Base-by-base conservation (phyloP, 2,888 invertebrate species). In the Villa cingulata region DNA sequence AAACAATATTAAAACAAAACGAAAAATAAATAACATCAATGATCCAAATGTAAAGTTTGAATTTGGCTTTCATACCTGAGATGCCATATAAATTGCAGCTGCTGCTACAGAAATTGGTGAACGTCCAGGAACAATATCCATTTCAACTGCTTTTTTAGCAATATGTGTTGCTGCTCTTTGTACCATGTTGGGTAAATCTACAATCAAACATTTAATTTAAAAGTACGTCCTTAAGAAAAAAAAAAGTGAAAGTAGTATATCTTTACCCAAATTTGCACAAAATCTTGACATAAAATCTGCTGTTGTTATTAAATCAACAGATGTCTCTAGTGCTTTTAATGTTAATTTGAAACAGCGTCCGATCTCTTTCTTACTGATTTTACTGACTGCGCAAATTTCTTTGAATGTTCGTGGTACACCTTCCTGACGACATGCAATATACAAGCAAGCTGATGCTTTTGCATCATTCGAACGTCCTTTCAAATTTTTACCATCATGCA, bases 201-300 rank as follows among this genome's bases (percentile, higher is more conserved):
- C 46, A 45, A 50, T 46, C 34, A 39, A 44, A 4, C 4, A 18
- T 20, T 7, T 41, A 39, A 9, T n/a, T n/a, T n/a, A n/a, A n/a
- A n/a, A n/a, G n/a, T n/a, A 32, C 27, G 18, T 37, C 39, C 10
- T 39, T n/a, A n/a, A 36, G n/a, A 18, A 32, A 44, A 19, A 4
- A 12, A 32, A 32, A 12, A 12, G 12, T 29, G 10, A 29, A 27
- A 4, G 4, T 32, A 12, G 12, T 12, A 3, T 7, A 1, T 14
- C 42, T 51, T 54, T 59, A 68, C 83, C 85, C 56, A 98, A 74
- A 66, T 96, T 97, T 0, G 95, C 88, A 66, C 98, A 99, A 72
- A 99, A 99, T 56, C 90, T 77, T 23, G 94, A 95, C 97, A 99
- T 98, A 66, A 98, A 98, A 65, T 99, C 98, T 1, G 91, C 95